Percentiles rank a stretch among this genome's conserved stretches.
Evolutionary conservation across 1,140 invertebrate species (phyloP).

Genomic region (Penaeus vannamei): DNA sequence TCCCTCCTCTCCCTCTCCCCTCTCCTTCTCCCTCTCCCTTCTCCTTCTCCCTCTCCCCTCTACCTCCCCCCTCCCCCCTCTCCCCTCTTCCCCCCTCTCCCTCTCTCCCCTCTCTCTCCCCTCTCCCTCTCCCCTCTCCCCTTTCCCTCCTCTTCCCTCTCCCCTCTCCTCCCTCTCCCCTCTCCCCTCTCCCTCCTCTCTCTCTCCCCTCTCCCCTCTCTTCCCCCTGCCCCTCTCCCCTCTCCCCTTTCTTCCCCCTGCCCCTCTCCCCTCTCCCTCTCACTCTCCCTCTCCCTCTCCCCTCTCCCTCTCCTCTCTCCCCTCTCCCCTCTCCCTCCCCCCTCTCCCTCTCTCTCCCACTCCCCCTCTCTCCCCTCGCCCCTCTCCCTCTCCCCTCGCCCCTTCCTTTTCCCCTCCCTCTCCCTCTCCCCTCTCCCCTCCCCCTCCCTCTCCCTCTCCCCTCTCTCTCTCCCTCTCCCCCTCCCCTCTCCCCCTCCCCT

Average conservation of each 20-base stretch:
- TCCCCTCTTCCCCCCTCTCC: no score
- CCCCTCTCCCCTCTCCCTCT: not conserved
- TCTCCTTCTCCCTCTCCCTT: not conserved
- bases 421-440: not conserved
- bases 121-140: no score
- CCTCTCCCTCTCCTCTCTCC: no score
- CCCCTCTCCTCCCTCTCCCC: not conserved
- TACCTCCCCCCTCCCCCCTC: not conserved
- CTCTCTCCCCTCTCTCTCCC: not conserved
- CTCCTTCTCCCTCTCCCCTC: not conserved
- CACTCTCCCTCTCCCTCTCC: not conserved
- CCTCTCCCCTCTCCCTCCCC: not conserved
- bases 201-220: not conserved
- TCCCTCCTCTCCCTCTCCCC: not conserved
- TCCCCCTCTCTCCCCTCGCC: no score
- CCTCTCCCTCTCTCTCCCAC: no score
- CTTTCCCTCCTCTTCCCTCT: not conserved
- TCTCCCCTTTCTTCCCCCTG: not conserved
- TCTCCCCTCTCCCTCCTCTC: not conserved
- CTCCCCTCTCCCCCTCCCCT: no score
- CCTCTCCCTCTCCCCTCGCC: not conserved
- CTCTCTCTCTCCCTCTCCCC: no score
- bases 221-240: not conserved
- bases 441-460: no score
- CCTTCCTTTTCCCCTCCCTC: conserved; percentile 1